Evolutionary conservation across 2,797 vertebrate genomes (phyloP).

Genomic region (Falco rusticolus): DNA sequence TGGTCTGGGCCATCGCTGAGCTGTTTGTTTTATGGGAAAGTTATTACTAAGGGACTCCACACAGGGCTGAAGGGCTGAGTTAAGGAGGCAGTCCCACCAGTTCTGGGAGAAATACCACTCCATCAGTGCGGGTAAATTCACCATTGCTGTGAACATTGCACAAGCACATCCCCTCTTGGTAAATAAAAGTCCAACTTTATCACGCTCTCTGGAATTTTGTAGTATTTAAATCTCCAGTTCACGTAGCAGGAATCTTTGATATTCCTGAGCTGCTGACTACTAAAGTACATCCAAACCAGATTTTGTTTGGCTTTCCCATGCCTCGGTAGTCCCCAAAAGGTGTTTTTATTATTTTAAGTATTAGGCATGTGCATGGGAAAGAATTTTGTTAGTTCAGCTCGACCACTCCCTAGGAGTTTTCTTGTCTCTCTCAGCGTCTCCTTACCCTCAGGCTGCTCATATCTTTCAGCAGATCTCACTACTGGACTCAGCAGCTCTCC

Average conservation of each 20-base stretch:
- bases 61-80: background rate
- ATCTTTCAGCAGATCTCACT: constrained; percentile 47
- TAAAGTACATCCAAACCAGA: constrained; percentile 40
- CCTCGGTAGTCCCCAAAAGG: constrained; percentile 43
- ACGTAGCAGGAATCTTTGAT: background rate
- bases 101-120: background rate
- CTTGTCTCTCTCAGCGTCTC: constrained; percentile 50
- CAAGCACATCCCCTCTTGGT: background rate
- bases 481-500: constrained; percentile 32
- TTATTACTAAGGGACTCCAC: background rate
- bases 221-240: constrained; percentile 12
- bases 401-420: constrained; percentile 63
- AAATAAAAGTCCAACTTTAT: constrained; percentile 10
- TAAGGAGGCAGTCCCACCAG: background rate
- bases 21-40: background rate
- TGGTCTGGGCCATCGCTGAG: background rate
- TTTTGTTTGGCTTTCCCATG: constrained; percentile 70
- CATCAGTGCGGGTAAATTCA: background rate
- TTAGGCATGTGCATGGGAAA: constrained; percentile 69
- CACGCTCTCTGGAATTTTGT: background rate
- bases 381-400: constrained; percentile 68
- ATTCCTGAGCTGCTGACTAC: background rate
- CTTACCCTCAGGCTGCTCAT: constrained; percentile 50
- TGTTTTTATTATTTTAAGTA: constrained; percentile 70
- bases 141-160: background rate